Evolutionary conservation across 2,113 vertebrate genomes (phyloP), one percentile per base, ranked within the genome.

Genomic region (Amia ocellicauda): DNA sequence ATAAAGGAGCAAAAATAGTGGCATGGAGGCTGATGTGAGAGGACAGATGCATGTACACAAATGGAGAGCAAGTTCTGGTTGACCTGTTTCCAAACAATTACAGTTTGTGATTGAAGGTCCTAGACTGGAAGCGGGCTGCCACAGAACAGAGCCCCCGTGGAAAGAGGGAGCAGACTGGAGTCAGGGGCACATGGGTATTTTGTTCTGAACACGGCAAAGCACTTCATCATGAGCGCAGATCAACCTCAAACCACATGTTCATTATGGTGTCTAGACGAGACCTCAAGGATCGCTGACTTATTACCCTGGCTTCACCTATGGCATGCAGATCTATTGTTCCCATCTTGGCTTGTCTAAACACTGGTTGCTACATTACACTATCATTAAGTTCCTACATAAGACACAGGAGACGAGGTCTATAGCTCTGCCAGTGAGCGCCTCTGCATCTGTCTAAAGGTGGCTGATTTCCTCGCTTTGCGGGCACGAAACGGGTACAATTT

Each of bases 251-350:
- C 80, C 83, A 69, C 81, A 74, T 69, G 69, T 84, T 80, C 75
- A 86, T 85, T 84, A 83, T 16, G 2, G 60, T 74, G 84, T 83
- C 84, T 80, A 85, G 84, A 85, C 81, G 3, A 71, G 82, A 80
- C 77, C 78, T 77, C 68, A 69, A 65, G 64, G 63, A 75, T 78
- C 70, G 58, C 52, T 55, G 61, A 47, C 69, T 47, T 60, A 69
- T 67, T 75, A 67, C 63, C 63, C 60, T 72, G 60, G 57, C 55
- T 69, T 73, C 73, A 75, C 67, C 64, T 78, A 71, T 53, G 29
- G 52, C 63, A 57, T 27, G 63, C 27, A 54, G n/a, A 22, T 24
- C 60, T 28, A 36, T 40, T 36, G 45, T 51, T 51, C 60, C 28
- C 60, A 19, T 5, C 26, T 49, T 20, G 8, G 11, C 26, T 49